Percentiles rank a stretch among this genome's conserved stretches.
phyloP scores from a whole-genome alignment of 1,140 invertebrate species.

The Plectrocnemia conspersa region DNA sequence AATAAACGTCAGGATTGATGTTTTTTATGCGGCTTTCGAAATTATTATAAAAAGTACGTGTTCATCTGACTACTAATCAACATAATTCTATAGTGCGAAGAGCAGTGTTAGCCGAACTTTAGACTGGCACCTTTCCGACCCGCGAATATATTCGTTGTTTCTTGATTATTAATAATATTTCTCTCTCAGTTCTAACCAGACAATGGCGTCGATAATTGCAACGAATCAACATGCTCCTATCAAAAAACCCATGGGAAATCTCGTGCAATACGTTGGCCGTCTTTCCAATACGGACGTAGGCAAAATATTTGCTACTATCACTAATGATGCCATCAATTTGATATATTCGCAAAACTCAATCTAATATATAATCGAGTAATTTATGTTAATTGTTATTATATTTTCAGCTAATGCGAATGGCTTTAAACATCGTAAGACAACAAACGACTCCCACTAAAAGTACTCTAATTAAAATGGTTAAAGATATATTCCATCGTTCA shows the following conservation, averaged over 20 bases:
- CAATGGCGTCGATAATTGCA: slow-evolving; percentile 1
- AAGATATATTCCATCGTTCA: slow-evolving; percentile 38
- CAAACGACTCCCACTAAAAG: slow-evolving; percentile 6
- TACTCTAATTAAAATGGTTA: slow-evolving; percentile 36
- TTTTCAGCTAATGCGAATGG: slow-evolving; percentile 13
- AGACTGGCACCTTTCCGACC: too few species aligned
- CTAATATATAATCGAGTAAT: slow-evolving; percentile 11
- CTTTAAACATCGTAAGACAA: slow-evolving; percentile 5
- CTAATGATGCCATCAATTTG: slow-evolving; percentile 30
- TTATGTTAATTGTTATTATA: neutral
- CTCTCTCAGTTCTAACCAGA: too few species aligned
- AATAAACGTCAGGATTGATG: too few species aligned
- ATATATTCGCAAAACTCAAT: slow-evolving; percentile 31
- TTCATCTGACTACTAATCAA: too few species aligned
- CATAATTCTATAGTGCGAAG: too few species aligned
- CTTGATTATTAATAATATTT: too few species aligned
- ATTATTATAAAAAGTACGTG: too few species aligned
- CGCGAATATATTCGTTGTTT: too few species aligned
- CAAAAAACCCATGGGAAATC: slow-evolving; percentile 28
- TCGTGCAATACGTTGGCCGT: slow-evolving; percentile 23
- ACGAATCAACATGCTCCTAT: slow-evolving; percentile 16
- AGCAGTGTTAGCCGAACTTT: too few species aligned
- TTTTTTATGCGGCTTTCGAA: too few species aligned
- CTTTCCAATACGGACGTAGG: neutral
- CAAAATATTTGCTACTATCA: neutral